These are phyloP conservation scores for Drosophila longiperda DNA, from an alignment of 2,888 invertebrate species.

Conservation along the genomic window DNA sequence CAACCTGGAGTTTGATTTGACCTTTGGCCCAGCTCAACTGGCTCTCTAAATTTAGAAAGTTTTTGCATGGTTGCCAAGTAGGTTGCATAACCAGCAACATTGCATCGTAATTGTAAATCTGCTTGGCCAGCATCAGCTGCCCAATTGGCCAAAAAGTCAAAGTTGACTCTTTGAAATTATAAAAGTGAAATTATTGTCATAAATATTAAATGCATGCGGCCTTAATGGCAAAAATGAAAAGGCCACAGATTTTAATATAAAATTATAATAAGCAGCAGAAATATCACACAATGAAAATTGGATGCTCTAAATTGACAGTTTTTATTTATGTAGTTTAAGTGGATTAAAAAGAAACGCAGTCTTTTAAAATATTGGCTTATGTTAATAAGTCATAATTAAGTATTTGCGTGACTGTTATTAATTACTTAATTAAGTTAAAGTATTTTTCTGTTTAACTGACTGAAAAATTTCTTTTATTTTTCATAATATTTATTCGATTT, in stretches of 20 bases:
- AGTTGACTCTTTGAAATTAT: conserved; percentile 6
- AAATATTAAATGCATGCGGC: conserved; percentile 17
- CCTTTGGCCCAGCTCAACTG: conserved; percentile 49
- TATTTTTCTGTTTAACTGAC: not conserved
- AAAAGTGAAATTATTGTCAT: conserved; percentile 5
- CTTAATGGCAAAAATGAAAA: conserved; percentile 18
- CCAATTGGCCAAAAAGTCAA: not conserved
- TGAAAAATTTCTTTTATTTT: not conserved
- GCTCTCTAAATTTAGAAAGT: conserved; percentile 9
- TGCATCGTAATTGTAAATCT: conserved; percentile 11
- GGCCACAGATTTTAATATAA: conserved; percentile 9
- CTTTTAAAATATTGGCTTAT: not conserved
- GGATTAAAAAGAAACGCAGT: not conserved
- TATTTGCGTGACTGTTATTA: no score
- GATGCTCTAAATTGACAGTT: conserved; percentile 13
- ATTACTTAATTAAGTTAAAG: no score
- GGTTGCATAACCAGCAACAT: not conserved
- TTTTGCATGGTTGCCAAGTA: not conserved
- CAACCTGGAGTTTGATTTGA: conserved; percentile 63
- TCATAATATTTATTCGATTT: not conserved
- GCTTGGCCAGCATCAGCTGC: not conserved
- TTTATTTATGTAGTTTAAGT: not conserved
- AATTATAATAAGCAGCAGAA: conserved; percentile 8
- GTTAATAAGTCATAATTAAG: not conserved
- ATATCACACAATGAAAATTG: not conserved